phyloP scores from a whole-genome alignment of 2,888 invertebrate species.

The Leistus spinibarbis region DNA sequence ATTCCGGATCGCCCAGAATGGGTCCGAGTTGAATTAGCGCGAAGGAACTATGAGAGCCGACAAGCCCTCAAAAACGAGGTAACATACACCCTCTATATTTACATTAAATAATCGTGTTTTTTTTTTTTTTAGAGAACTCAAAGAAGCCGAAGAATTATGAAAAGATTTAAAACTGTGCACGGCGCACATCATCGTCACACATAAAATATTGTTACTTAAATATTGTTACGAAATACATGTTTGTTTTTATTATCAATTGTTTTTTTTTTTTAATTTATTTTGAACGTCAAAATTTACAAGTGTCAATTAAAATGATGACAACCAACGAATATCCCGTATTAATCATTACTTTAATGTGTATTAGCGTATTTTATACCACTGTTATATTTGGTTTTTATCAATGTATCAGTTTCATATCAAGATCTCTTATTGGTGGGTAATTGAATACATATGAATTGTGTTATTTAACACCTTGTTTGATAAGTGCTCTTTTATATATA shows the following conservation, averaged over 20 bases:
- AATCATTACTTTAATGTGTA: background rate
- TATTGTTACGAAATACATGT: background rate
- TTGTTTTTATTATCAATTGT: background rate
- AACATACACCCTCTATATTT: background rate
- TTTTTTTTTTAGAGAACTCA: conserved; percentile 55
- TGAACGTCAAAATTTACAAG: background rate
- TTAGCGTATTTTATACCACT: background rate
- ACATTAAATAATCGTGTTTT: background rate
- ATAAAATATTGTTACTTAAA: background rate
- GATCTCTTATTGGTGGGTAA: background rate
- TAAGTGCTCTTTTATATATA: too few species aligned
- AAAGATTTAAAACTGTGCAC: conserved; percentile 59
- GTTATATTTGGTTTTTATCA: background rate
- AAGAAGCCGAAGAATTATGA: conserved; percentile 55
- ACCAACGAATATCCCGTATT: background rate
- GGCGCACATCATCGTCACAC: conserved; percentile 49
- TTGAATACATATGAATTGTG: too few species aligned
- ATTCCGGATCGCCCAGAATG: conserved; percentile 75
- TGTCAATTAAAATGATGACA: background rate
- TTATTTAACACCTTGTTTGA: too few species aligned
- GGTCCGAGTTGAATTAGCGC: conserved; percentile 68
- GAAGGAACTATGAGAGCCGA: conserved; percentile 66
- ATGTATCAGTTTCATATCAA: background rate
- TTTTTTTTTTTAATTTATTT: background rate
- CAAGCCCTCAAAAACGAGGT: conserved; percentile 67